Conservation (phyloP, 2,113 vertebrate species). For the Neodontobutis hainanensis region DNA sequence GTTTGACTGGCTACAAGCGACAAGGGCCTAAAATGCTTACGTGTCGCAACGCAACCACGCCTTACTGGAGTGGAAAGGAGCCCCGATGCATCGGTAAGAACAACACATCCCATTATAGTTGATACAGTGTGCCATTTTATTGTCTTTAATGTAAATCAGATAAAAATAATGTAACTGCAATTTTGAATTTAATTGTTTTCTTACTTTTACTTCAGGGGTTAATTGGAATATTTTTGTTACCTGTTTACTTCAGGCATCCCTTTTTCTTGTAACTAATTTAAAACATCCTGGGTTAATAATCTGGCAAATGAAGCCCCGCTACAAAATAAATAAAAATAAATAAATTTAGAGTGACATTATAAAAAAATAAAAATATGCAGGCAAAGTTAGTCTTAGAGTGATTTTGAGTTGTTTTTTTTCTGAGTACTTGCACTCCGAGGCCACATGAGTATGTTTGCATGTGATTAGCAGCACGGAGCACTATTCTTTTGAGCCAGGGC, state of each 20-base stretch:
- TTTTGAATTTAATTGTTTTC: conserved; percentile 6
- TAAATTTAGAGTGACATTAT: neutral
- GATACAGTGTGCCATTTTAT: neutral
- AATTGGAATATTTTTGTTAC: conserved; percentile 19
- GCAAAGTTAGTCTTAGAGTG: conserved; percentile 35
- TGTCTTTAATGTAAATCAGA: neutral
- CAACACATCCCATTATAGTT: neutral
- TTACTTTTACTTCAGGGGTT: conserved; percentile 20
- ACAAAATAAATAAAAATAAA: conserved; percentile 4
- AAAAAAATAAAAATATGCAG: conserved; percentile 28
- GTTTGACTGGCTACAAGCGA: conserved; percentile 88
- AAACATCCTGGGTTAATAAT: neutral
- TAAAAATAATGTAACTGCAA: neutral
- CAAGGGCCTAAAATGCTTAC: conserved; percentile 83
- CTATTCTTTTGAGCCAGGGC: conserved; percentile 48
- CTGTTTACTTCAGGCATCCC: neutral
- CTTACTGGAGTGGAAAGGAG: conserved; percentile 91
- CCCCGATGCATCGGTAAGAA: conserved; percentile 87
- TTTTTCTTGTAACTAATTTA: neutral
- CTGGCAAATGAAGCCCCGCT: neutral
- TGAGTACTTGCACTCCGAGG: conserved; percentile 50
- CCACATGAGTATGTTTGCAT: conserved; percentile 59
- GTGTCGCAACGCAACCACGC: conserved; percentile 92
- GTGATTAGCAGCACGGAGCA: conserved; percentile 62
- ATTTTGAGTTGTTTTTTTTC: conserved; percentile 55